Evolutionary conservation across 2,888 invertebrate genomes (phyloP).

Genomic region (Ceriagrion tenellum): DNA sequence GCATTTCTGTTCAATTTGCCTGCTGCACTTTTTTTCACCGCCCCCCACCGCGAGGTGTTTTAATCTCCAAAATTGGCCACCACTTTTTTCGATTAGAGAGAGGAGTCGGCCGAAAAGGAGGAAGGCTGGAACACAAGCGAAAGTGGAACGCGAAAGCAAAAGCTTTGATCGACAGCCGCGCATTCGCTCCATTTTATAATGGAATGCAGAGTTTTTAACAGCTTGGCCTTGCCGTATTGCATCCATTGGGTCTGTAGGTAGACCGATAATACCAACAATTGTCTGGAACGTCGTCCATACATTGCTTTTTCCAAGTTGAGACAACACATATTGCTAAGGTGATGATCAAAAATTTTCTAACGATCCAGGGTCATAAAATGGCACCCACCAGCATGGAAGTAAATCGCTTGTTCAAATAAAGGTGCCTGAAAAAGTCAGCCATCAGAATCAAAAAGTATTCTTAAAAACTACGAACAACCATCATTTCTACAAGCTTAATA

Average conservation of each 20-base stretch:
- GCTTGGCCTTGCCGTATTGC: not conserved
- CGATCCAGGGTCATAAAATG: too few relatives aligned
- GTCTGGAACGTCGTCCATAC: not conserved
- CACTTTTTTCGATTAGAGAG: not conserved
- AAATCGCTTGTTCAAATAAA: too few relatives aligned
- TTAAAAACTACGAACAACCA: too few relatives aligned
- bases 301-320: not conserved
- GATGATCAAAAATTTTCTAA: too few relatives aligned
- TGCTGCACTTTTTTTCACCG: not conserved
- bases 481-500: too few relatives aligned
- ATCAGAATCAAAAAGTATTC: too few relatives aligned
- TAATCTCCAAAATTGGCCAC: slow-evolving; percentile 1
- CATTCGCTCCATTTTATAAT: not conserved
- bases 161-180: not conserved
- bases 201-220: not conserved
- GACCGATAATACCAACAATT: not conserved
- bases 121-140: not conserved
- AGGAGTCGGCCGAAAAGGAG: not conserved
- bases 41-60: not conserved
- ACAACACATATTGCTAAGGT: not conserved
- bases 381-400: too few relatives aligned
- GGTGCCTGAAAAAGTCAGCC: too few relatives aligned
- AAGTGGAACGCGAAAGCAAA: not conserved
- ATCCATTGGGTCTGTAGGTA: not conserved
- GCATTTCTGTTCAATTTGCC: slow-evolving; percentile 13